Evolutionary conservation across 2,888 invertebrate genomes (phyloP).

Genomic region (Atrina japonica): DNA sequence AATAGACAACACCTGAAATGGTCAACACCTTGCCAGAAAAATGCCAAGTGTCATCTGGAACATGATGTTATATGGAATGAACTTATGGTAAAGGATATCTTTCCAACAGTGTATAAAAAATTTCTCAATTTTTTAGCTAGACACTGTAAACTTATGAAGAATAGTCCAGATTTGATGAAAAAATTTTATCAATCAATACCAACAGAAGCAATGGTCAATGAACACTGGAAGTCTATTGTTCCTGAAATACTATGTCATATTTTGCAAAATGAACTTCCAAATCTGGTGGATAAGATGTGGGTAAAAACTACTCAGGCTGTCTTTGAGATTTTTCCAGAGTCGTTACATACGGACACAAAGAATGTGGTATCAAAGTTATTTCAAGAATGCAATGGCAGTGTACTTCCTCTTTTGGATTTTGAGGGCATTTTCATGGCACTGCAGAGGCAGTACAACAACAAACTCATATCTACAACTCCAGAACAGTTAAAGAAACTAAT

Average conservation of each 20-base stretch:
- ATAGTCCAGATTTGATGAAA: neutral
- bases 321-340: constrained; percentile 9
- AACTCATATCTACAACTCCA: constrained; percentile 6
- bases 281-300: constrained; percentile 10
- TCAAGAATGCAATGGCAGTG: neutral
- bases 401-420: neutral
- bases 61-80: constrained; percentile 26
- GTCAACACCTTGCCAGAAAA: constrained; percentile 63
- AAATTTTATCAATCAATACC: constrained; percentile 22
- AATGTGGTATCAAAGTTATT: neutral
- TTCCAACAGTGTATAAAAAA: constrained; percentile 16
- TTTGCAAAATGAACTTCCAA: constrained; percentile 5
- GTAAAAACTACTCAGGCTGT: constrained; percentile 9
- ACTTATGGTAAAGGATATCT: constrained; percentile 11
- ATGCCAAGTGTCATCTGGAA: constrained; percentile 5
- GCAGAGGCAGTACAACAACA: neutral
- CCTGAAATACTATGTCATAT: neutral
- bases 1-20: constrained; percentile 76
- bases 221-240: constrained; percentile 9
- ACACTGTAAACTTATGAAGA: neutral
- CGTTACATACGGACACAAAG: no score
- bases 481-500: neutral
- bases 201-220: neutral
- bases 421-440: neutral
- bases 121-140: neutral